These are phyloP conservation scores for Xenops minutus DNA, from an alignment of 2,797 vertebrate species.

Conservation along the genomic window DNA sequence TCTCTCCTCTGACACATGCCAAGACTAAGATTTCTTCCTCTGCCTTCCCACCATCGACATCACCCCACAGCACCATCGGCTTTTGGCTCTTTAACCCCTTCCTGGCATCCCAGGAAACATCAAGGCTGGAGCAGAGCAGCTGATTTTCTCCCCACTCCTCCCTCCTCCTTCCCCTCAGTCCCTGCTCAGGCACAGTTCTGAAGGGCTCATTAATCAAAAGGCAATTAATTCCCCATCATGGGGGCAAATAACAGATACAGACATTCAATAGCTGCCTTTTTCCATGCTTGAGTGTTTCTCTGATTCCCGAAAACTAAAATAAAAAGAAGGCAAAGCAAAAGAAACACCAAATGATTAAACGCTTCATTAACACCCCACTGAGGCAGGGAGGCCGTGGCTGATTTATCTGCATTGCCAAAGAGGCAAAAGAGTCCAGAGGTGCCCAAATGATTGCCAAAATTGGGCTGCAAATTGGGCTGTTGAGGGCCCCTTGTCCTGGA, in stretches of 20 bases:
- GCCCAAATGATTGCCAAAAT: neutral
- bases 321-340: slow-evolving; percentile 29
- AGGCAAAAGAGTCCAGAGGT: neutral
- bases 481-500: neutral
- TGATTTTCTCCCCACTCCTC: neutral
- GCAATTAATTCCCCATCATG: slow-evolving; percentile 73
- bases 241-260: slow-evolving; percentile 70
- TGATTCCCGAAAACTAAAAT: slow-evolving; percentile 38
- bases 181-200: slow-evolving; percentile 16
- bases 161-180: neutral
- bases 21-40: neutral
- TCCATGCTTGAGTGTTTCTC: slow-evolving; percentile 15
- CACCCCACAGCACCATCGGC: accelerated
- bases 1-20: neutral
- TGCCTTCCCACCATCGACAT: neutral
- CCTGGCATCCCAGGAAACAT: neutral
- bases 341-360: slow-evolving; percentile 60
- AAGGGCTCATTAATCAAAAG: slow-evolving; percentile 76
- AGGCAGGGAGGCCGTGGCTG: neutral
- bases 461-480: neutral
- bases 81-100: slow-evolving; percentile 5
- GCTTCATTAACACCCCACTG: slow-evolving; percentile 50
- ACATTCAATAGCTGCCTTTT: slow-evolving; percentile 44
- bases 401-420: neutral
- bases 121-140: neutral